Evolutionary conservation across 2,113 vertebrate species (phyloP).

Genomic region (Chaetops frenatus): DNA sequence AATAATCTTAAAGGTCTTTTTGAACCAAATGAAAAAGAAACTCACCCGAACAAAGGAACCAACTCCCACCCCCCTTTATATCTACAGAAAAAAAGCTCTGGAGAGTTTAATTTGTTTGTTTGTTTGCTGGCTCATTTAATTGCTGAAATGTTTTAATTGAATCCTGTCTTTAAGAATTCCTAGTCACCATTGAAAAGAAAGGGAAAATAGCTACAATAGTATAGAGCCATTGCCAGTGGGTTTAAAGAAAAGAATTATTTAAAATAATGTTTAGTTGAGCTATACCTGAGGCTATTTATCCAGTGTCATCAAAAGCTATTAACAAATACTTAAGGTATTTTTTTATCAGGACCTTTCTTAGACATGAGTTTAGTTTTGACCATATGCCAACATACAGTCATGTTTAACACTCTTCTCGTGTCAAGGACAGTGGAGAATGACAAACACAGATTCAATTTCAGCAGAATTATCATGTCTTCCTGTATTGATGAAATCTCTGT

Average conservation of each 20-base stretch:
- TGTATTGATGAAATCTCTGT: neutral
- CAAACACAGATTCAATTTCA: constrained; percentile 10
- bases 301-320: neutral
- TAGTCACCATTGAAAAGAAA: neutral
- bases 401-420: neutral
- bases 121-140: neutral
- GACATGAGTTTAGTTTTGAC: neutral
- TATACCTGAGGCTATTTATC: neutral
- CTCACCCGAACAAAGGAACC: neutral
- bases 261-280: neutral
- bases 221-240: neutral
- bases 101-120: neutral
- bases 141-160: neutral
- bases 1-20: neutral
- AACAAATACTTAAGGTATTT: neutral
- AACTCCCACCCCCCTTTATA: accelerated
- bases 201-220: neutral
- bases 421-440: neutral
- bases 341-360: neutral
- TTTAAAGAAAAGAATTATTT: neutral
- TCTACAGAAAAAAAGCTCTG: neutral
- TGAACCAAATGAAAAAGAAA: neutral
- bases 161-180: neutral
- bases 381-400: neutral
- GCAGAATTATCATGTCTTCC: neutral